Evolutionary conservation across 1,140 invertebrate genomes (phyloP), one percentile per base, ranked within the genome.

Genomic region (Heliconius hewitsoni): DNA sequence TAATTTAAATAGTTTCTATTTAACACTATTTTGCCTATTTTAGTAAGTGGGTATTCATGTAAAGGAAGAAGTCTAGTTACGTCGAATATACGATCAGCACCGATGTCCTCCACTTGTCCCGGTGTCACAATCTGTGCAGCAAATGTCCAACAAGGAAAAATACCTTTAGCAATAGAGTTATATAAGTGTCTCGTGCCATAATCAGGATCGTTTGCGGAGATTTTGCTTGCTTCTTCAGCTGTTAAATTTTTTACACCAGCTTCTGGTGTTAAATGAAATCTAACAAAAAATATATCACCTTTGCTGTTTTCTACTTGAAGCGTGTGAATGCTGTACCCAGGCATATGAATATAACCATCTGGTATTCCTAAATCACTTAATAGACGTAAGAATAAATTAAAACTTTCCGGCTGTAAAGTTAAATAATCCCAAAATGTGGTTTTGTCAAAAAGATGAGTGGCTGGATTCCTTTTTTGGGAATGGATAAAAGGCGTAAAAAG

Each of bases 381-480:
- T 39, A 98, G 91, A 86, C 98, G 96, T 91, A 97, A 95, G 1
- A 97, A 95, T 91, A 98, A 97, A 87, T 98, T 97, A 9, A 96
- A 96, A 2, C 96, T 95, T 91, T 98, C 98, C 0, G 97, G 97
- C 76, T 97, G 95, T 19, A 98, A 91, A 0, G 96, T 96, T 37
- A 98, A 95, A 87, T 98, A 98, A 88, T 99, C 98, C 97, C 98
- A 98, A 84, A 98, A 97, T 96, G 97, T 97, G 86, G 98, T 97
- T 4, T 96, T 90, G 93, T 98, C 97, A 89, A 95, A 94, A 18
- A 97, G 82, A 90, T 97, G 94, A 5, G 96, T 97, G 30, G 93
- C 94, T 3, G 96, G 96, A 88, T 97, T 96, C 82, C 96, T 94
- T 90, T 97, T 97, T 81, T 96, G 95, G 16, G 94, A 90, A 75